Base-by-base conservation (phyloP, 2,888 invertebrate species). In the Eurytoma californica region DNA sequence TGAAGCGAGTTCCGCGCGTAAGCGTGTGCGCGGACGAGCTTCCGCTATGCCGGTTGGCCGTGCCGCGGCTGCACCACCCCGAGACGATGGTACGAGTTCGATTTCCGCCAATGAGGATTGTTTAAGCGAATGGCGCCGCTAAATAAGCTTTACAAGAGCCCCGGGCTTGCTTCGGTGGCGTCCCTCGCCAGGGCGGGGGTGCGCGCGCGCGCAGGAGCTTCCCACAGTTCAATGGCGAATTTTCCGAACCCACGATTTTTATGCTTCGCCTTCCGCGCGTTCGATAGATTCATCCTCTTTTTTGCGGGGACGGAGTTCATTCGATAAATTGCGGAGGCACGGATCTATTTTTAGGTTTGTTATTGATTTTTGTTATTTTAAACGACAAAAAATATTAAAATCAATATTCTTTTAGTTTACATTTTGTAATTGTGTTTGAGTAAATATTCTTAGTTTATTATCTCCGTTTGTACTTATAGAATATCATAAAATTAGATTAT, bases 81-180 rank as follows among this genome's bases (percentile, higher is more conserved):
- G 39, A 14, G 49, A 3, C 39, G 51, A 13, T 3, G 58, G 63
- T 30, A 58, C 24, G 63, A 67, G 53, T 77, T 77, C 80, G 78
- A 80, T 75, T 75, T 72, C 72, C 80, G 72, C 63, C 72, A 72
- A 80, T 76, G 77, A 78, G 80, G 80, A 80, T 78, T 77, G 80
- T 80, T 80, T 73, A 73, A 80, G 74, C 77, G 77, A 80, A 75
- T 49, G 77, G 72, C 78, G 67, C 24, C 80, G 80, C 77, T 78
- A 72, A 75, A 80, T 80, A 80, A 80, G 74, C 80, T 61, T 67
- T 60, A 65, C 63, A 60, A 61, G 63, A 65, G 73, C 53, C 57
- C 63, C 55, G 55, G 67, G 57, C 60, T 30, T 66, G 66, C 65
- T 68, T 68, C 47, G 51, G 49, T n/a, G 49, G 73, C 66, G 65